Evolutionary conservation across 2,113 vertebrate genomes (phyloP).

Genomic region (Sigmodon hispidus): DNA sequence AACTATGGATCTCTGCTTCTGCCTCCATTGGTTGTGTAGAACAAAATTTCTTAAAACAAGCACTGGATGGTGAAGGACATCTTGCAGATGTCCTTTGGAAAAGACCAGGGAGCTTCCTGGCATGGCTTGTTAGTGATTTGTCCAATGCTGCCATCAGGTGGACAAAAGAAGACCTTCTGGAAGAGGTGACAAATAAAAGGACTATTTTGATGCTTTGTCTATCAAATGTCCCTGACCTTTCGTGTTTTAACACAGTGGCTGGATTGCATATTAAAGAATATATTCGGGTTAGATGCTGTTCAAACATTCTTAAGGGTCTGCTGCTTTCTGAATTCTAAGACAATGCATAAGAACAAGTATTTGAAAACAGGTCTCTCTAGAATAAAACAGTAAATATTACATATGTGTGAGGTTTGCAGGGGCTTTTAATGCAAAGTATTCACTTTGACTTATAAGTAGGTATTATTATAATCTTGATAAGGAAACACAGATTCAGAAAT

Average conservation of each 20-base stretch:
- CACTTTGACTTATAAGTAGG: background rate
- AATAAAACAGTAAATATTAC: conserved; percentile 25
- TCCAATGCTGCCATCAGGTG: conserved; percentile 63
- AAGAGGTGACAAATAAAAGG: background rate
- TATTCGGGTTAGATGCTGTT: background rate
- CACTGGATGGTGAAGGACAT: background rate
- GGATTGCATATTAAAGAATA: background rate
- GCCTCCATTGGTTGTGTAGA: no score
- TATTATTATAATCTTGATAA: background rate
- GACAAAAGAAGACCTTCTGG: background rate
- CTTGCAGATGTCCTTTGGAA: background rate
- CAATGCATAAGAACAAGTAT: background rate
- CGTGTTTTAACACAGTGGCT: background rate
- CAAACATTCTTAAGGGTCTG: background rate
- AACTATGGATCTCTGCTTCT: no score
- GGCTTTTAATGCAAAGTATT: background rate
- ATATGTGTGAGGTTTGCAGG: background rate
- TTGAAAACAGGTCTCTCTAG: background rate
- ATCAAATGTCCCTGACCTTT: background rate
- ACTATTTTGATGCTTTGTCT: background rate
- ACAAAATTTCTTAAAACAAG: background rate
- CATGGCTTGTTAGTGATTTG: conserved; percentile 36
- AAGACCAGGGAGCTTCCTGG: conserved; percentile 19
- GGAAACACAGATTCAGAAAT: conserved; percentile 21
- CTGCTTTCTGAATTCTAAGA: background rate